Evolutionary conservation across 92 coral and sea anemone species (phyloP).

Genomic region (Siderastrea radians): DNA sequence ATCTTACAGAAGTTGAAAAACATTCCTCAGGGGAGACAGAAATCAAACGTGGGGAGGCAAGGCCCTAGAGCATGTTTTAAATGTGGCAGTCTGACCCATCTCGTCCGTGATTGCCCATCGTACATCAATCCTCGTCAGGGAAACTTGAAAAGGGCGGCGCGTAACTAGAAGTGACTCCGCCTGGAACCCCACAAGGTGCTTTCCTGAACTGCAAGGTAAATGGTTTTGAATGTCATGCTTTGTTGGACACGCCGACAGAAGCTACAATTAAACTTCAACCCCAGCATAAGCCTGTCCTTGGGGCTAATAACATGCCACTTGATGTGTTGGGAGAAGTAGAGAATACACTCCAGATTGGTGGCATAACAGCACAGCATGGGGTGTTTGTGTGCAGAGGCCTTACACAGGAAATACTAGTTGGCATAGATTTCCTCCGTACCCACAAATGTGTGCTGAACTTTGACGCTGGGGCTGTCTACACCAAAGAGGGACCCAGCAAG

Average conservation of each 20-base stretch:
- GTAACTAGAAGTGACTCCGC: constrained; percentile 19
- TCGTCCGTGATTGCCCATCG: too few relatives aligned
- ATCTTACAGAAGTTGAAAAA: too few relatives aligned
- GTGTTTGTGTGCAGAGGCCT: constrained; percentile 11
- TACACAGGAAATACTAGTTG: not conserved
- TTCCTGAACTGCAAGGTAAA: constrained; percentile 18
- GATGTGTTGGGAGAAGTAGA: constrained; percentile 5
- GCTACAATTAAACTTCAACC: constrained; percentile 7
- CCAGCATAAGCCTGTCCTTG: not conserved
- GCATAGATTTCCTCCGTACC: constrained; percentile 11
- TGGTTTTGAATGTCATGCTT: constrained; percentile 30
- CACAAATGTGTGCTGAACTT: constrained; percentile 17
- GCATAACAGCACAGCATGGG: constrained; percentile 1
- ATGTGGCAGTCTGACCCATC: constrained; percentile 7
- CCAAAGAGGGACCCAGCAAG: not conserved
- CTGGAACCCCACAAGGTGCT: constrained; percentile 24
- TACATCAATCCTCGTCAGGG: constrained; percentile 8
- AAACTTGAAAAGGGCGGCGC: not conserved
- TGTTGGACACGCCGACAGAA: constrained; percentile 32
- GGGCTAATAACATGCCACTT: not conserved
- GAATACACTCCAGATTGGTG: constrained; percentile 21
- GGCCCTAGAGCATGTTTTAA: not conserved
- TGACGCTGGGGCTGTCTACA: constrained; percentile 2
- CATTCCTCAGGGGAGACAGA: too few relatives aligned
- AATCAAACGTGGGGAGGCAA: not conserved